Evolutionary conservation across 2,888 invertebrate genomes (phyloP), one percentile per base, ranked within the genome.

Genomic region (Plemyria rubiginata): DNA sequence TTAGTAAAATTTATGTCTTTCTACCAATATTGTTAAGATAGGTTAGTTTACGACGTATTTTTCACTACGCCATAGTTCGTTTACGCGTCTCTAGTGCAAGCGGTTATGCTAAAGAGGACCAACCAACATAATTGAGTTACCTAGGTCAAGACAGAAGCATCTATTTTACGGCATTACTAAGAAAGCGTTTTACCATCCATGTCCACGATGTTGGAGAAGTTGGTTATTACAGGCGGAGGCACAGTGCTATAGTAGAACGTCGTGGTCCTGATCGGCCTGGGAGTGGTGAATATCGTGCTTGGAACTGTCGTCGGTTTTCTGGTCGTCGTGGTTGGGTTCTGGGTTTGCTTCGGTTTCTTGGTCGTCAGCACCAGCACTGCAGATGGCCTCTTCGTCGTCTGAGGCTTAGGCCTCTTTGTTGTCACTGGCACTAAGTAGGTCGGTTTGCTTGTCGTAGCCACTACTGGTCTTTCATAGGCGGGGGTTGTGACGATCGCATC

Each of bases 131-230:
- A 8, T 38, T 38, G 9, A 8, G 11, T n/a, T n/a, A n/a, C n/a
- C 36, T 11, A 38, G 36, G 36, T 38, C 11, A 38, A 1, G 22
- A 22, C 22, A 11, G 11, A 38, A 11, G 36, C 11, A 32, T 22
- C 22, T 4, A 40, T 40, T n/a, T 40, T 40, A 15, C 8, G 15
- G 43, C 13, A 38, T 38, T 43, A 43, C 15, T 43, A 13, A 43
- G 15, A 43, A 43, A 9, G 9, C 11, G 16, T 16, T 55, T 87
- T 80, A 94, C 94, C 94, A 75, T 92, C 89, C 29, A 90, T 83
- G 78, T 94, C 91, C 8, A 94, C 94, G 68, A 93, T 87, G 87
- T 94, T 79, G 79, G 94, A 78, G 88, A 92, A 79, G 84, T 94
- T 81, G 62, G 75, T 73, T 60, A 85, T 76, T 54, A 84, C 72